Evolutionary conservation across 2,797 vertebrate species (phyloP), one percentile per base, ranked within the genome.

Genomic region (Propithecus deckenii): DNA sequence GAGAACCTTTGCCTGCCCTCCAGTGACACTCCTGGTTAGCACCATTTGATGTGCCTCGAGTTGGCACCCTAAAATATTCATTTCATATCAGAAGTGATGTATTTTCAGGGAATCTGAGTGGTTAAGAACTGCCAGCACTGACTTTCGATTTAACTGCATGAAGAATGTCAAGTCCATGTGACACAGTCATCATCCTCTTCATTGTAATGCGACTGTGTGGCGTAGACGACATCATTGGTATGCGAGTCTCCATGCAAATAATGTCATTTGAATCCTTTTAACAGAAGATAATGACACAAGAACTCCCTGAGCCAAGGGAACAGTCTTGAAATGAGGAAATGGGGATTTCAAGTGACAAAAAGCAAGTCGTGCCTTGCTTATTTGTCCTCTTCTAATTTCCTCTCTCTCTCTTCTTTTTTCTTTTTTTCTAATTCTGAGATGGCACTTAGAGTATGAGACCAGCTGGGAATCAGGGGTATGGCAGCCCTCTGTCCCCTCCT

Each of bases 191-290:
- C 98, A 97, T 96, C 97, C 97, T 97, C 98, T 98, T 98, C 98
- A 98, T 98, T 98, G 98, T 98, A 97, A 98, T 98, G 98, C 98
- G 98, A 98, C 98, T 98, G 97, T 95, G 97, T 98, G 97, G 97
- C 98, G 98, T n/a, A 93, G 97, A 95, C 86, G 67, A 98, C 97
- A 98, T 98, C 98, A 97, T 98, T 98, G 97, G 97, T 97, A 98
- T 98, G 95, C 72, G 83, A 97, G 98, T 98, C 98, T 98, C 98
- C 98, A 98, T 98, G 98, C 98, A 98, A 98, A 98, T 98, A 98
- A 98, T 98, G 98, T 98, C 98, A 98, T 98, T 98, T 98, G 98
- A 98, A 98, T 98, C 98, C 98, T 98, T 98, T 98, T 98, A 98
- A 98, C 97, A 98, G 98, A 96, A 98, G 98, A 98, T 98, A 98